Percentiles rank a stretch among this genome's conserved stretches.
These are phyloP conservation scores for Halictus rubicundus DNA, from an alignment of 1,140 invertebrate genomes.

Conservation along the genomic window DNA sequence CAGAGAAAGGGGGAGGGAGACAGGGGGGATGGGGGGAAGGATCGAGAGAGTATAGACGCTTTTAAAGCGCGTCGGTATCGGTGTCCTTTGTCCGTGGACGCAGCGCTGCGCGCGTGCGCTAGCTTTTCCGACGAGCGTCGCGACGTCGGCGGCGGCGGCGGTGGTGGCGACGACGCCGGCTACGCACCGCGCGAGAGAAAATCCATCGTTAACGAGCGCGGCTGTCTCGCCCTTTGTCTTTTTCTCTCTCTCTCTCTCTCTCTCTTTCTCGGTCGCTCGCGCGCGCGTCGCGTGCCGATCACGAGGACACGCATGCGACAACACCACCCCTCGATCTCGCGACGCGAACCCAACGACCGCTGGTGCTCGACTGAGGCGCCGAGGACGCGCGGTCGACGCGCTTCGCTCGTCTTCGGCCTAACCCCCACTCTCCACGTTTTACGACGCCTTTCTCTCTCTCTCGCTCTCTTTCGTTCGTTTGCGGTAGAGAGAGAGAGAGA, in stretches of 20 bases:
- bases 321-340: not conserved
- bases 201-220: slow-evolving; percentile 57
- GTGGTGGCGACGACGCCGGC: slow-evolving; percentile 15
- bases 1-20: not conserved
- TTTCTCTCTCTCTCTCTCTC: slow-evolving; percentile 10
- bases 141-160: slow-evolving; percentile 1
- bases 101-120: slow-evolving; percentile 32
- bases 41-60: slow-evolving; percentile 12
- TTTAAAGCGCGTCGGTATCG: slow-evolving; percentile 40
- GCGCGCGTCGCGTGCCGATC: slow-evolving; percentile 26
- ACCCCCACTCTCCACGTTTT: slow-evolving; percentile 40
- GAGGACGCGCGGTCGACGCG: slow-evolving; percentile 56
- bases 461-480: not conserved
- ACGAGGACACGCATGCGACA: slow-evolving; percentile 7
- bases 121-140: slow-evolving; percentile 7
- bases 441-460: slow-evolving; percentile 49
- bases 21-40: not conserved
- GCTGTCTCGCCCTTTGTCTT: slow-evolving; percentile 13
- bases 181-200: slow-evolving; percentile 50
- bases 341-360: slow-evolving; percentile 60
- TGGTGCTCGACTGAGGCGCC: slow-evolving; percentile 70
- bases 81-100: slow-evolving; percentile 29
- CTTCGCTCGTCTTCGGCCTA: slow-evolving; percentile 61
- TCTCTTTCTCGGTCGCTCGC: not conserved
- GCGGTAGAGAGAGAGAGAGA: no score